Conservation (phyloP, 2,797 vertebrate species). For the Lemur catta region DNA sequence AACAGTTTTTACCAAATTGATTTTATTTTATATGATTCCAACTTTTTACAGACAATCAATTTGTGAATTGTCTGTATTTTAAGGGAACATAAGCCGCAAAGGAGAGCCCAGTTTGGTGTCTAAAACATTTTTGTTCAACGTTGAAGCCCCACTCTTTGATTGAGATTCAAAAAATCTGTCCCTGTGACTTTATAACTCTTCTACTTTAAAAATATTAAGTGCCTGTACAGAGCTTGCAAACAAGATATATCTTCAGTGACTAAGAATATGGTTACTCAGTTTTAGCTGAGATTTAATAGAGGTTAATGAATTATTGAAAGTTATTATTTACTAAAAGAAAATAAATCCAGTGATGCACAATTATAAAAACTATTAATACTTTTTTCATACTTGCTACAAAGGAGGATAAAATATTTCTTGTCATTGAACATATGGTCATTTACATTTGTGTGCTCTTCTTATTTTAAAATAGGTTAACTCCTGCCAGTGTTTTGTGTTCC, state of each 20-base stretch:
- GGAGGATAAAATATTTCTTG: conserved; percentile 18
- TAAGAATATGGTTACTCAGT: background rate
- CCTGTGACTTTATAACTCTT: background rate
- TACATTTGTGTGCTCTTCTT: background rate
- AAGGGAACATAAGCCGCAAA: background rate
- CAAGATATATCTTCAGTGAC: background rate
- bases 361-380: conserved; percentile 26
- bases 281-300: conserved; percentile 41
- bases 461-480: background rate
- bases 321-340: conserved; percentile 57
- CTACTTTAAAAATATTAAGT: background rate
- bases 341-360: background rate
- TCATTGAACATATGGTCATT: conserved; percentile 5
- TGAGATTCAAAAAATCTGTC: conserved; percentile 5
- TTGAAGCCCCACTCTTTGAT: background rate
- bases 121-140: background rate
- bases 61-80: background rate
- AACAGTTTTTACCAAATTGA: background rate
- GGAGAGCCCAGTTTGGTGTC: background rate
- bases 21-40: background rate
- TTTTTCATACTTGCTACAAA: conserved; percentile 4
- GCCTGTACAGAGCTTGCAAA: background rate
- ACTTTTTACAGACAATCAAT: background rate
- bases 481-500: conserved; percentile 2
- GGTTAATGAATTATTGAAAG: conserved; percentile 47